Base-by-base conservation (phyloP, 2,888 invertebrate species). In the Drosophila mulleri region DNA sequence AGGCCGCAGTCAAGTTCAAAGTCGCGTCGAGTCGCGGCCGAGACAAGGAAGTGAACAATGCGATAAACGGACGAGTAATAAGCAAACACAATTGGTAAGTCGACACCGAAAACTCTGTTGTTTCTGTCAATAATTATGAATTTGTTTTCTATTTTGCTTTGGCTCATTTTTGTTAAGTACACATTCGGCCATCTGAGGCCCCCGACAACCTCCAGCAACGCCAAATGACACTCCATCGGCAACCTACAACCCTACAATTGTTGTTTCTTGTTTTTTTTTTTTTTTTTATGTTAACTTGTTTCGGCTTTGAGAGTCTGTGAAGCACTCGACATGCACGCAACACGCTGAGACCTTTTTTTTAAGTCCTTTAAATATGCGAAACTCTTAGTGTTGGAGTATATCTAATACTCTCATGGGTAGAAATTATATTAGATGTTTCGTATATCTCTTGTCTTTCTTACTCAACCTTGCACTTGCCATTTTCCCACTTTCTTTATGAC, bases 1-100 rank as follows among this genome's bases (percentile, higher is more conserved):
- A 48, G 41, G 50, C 39, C 39, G 16, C 26, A 69, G 47, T 72
- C 72, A 72, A 72, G 72, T 72, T 72, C 67, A 68, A 73, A 72
- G 73, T 63, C 29, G 47, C 1, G 8, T 9, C 44, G 44, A 20
- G 12, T 44, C 67, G 62, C 65, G 20, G 62, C 45, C 37, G 53
- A 47, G 48, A 70, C 65, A 54, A 64, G 73, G 73, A 73, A 75
- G 48, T 56, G 42, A 60, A 59, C 54, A 72, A 16, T 16, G 23
- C 48, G 56, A 53, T 58, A 44, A 72, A 59, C 54, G 67, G 62
- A 47, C 50, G 54, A 50, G 67, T 41, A 58, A 67, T 60, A 53
- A 67, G 60, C 50, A 60, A 57, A 56, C 16, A 45, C 18, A 37
- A 44, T 59, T n/a, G 42, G 35, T 54, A 48, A 58, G 62, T 37